Evolutionary conservation across 2,888 invertebrate species (phyloP), one percentile per base, ranked within the genome.

Genomic region (Xylophagus ater): DNA sequence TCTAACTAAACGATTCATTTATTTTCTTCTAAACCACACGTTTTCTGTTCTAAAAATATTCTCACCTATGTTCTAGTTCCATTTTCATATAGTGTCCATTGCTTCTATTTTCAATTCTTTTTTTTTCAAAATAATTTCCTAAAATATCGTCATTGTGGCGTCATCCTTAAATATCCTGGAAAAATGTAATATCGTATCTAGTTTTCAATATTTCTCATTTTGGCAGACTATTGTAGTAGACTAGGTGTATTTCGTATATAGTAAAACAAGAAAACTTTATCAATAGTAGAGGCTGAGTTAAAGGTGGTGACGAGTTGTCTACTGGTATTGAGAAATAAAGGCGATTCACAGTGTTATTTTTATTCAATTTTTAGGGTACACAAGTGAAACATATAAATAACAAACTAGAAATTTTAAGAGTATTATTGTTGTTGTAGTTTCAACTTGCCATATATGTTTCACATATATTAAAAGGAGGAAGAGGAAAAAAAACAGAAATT

Each of bases 281-380:
- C 6, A 10, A 9, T 5, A 10, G 13, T 9, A 13, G 10, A 9
- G 23, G 23, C 25, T n/a, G n/a, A n/a, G n/a, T n/a, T n/a, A n/a
- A n/a, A n/a, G n/a, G 34, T 12, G 34, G 25, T 23, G 24, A 34
- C 34, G 8, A 13, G 20, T 34, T 24, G 34, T 34, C 34, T 21
- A 15, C n/a, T n/a, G 34, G 25, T 34, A 34, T 34, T 34, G 34
- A 34, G 25, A 34, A 34, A 34, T 34, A 34, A 34, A 24, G 17
- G 24, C 14, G n/a, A 14, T 24, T 34, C 25, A 9, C 14, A 24
- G 34, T 23, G 34, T 14, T 15, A 23, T 17, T 24, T 15, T 34
- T 34, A 34, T 34, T 23, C 34, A 17, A 23, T 15, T 34, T 34
- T 34, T 34, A 14, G 34, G 18, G 19, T 14, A 14, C 17, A 19